Conservation (phyloP, 2,113 vertebrate species). For the Perca flavescens region DNA sequence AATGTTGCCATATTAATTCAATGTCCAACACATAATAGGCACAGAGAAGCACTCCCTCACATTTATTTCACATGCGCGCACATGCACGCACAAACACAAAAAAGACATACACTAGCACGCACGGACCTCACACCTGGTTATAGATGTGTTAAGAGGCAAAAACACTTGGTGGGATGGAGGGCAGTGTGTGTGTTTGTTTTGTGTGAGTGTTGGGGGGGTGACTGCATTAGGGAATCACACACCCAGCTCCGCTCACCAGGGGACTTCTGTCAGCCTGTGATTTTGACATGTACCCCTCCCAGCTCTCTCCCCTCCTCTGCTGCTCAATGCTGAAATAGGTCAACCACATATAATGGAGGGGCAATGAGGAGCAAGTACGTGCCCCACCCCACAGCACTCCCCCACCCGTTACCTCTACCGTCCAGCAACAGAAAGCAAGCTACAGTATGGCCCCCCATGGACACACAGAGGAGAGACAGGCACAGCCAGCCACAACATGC, state of each 20-base stretch:
- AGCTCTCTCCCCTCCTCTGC: slow-evolving; percentile 45
- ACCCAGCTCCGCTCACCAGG: slow-evolving; percentile 74
- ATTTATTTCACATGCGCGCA: background rate
- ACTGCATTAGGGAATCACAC: slow-evolving; percentile 80
- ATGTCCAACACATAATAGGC: slow-evolving; percentile 1
- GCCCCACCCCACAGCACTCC: slow-evolving; percentile 13
- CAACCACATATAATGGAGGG: slow-evolving; percentile 94
- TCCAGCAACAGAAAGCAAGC: slow-evolving; percentile 50
- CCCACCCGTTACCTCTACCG: slow-evolving; percentile 44
- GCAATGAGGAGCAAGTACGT: slow-evolving; percentile 86
- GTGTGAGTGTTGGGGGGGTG: slow-evolving; percentile 35
- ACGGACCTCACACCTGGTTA: slow-evolving; percentile 69
- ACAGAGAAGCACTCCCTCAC: background rate
- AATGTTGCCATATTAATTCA: slow-evolving; percentile 1
- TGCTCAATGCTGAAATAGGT: slow-evolving; percentile 92
- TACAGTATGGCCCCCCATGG: slow-evolving; percentile 51
- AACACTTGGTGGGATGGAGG: slow-evolving; percentile 52
- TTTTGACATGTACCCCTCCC: slow-evolving; percentile 74
- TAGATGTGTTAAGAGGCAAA: slow-evolving; percentile 77
- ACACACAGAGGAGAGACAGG: slow-evolving; percentile 48
- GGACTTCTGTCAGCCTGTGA: slow-evolving; percentile 81
- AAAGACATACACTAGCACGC: background rate
- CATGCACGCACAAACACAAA: background rate
- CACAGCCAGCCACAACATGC: slow-evolving; percentile 81
- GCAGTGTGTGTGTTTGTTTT: slow-evolving; percentile 32